Evolutionary conservation across 1,140 invertebrate species (phyloP).

Genomic region (Lutraria rhynchaena): DNA sequence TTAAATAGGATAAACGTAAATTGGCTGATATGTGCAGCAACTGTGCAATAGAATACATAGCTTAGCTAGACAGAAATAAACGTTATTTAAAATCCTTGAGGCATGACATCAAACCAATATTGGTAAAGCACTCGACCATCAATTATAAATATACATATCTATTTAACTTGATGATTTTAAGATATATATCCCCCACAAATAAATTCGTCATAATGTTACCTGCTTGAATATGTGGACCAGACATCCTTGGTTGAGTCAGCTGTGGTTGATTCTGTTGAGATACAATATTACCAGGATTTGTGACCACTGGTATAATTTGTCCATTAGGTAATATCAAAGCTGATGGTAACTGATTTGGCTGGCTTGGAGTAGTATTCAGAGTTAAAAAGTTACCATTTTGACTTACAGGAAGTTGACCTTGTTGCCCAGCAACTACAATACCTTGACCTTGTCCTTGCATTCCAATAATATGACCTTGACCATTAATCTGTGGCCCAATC

Average conservation of each 20-base stretch:
- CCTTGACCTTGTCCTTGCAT: constrained; percentile 61
- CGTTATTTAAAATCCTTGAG: too few relatives aligned
- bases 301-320: constrained; percentile 82
- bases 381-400: constrained; percentile 66
- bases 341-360: constrained; percentile 77
- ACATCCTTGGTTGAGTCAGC: constrained; percentile 40
- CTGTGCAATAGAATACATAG: too few relatives aligned
- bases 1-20: too few relatives aligned
- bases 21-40: too few relatives aligned
- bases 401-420: constrained; percentile 39
- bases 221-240: constrained; percentile 48
- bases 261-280: constrained; percentile 40
- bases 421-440: constrained; percentile 49
- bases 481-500: constrained; percentile 53
- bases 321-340: constrained; percentile 82
- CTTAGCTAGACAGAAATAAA: too few relatives aligned
- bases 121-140: too few relatives aligned
- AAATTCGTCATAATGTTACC: constrained; percentile 7
- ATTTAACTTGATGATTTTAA: too few relatives aligned
- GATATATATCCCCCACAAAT: too few relatives aligned
- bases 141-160: too few relatives aligned
- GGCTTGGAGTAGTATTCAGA: constrained; percentile 70
- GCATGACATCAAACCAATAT: too few relatives aligned
- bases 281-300: constrained; percentile 77
- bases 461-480: constrained; percentile 60